Percentiles rank a stretch among this genome's conserved stretches.
Conservation (phyloP, 2,888 invertebrate species). For the Smittia aterrima region DNA sequence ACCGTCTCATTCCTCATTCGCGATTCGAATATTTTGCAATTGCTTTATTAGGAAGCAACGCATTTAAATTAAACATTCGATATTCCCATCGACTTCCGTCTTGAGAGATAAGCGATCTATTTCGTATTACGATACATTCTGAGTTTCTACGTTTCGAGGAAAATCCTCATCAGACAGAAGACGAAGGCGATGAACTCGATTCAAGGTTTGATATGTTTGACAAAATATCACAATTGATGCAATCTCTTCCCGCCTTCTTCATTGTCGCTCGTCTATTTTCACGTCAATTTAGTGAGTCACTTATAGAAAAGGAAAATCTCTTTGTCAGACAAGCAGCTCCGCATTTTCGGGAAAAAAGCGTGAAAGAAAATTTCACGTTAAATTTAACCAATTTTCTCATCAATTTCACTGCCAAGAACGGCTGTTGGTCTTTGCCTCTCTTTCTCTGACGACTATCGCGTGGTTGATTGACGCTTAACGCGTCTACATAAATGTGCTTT, state of each 20-base stretch:
- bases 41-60: background rate
- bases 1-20: background rate
- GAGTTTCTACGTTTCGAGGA: background rate
- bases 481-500: background rate
- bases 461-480: conserved; percentile 8
- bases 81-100: no score
- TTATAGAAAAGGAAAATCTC: background rate
- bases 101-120: no score
- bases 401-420: conserved; percentile 39
- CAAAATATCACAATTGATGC: background rate
- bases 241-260: background rate
- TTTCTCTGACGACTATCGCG: background rate
- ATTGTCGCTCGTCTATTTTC: background rate
- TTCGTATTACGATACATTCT: no score
- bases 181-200: background rate
- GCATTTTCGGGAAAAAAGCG: background rate
- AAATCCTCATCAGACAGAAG: background rate
- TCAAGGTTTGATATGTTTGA: background rate
- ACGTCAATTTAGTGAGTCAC: conserved; percentile 9
- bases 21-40: background rate
- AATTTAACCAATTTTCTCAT: conserved; percentile 39
- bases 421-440: background rate
- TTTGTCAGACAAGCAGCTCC: background rate
- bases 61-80: no score
- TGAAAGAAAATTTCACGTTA: background rate